Percentiles rank a stretch among this genome's conserved stretches.
These are phyloP conservation scores for Meganola albula DNA, from an alignment of 2,888 invertebrate species.

Conservation along the genomic window DNA sequence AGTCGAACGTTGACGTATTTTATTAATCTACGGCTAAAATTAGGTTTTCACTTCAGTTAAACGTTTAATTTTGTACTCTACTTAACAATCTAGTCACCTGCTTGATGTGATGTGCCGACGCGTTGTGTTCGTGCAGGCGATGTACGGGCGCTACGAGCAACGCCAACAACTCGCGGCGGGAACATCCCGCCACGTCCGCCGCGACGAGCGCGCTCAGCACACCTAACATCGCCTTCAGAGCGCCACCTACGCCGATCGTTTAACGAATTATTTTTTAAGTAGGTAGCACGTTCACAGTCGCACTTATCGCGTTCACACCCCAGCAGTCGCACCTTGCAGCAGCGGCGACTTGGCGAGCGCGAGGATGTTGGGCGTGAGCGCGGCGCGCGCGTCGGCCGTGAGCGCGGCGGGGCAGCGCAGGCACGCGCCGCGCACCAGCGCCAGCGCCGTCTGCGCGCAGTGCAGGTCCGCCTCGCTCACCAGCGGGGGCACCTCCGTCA, in stretches of 20 bases:
- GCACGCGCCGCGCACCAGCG: slow-evolving; percentile 89
- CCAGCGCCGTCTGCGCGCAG: slow-evolving; percentile 94
- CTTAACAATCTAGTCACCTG: slow-evolving; percentile 68
- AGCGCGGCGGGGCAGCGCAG: slow-evolving; percentile 87
- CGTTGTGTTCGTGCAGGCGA: slow-evolving; percentile 58
- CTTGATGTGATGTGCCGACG: slow-evolving; percentile 78
- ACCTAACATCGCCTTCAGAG: slow-evolving; percentile 92
- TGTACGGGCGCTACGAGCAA: slow-evolving; percentile 86
- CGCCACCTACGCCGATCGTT: slow-evolving; percentile 80
- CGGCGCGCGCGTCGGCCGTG: slow-evolving; percentile 82
- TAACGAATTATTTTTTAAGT: background rate
- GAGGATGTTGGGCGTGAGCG: slow-evolving; percentile 91
- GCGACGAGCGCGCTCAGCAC: slow-evolving; percentile 95
- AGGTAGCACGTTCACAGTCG: background rate
- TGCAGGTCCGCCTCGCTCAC: slow-evolving; percentile 97
- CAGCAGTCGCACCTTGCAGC: slow-evolving; percentile 83
- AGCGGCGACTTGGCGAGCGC: slow-evolving; percentile 93
- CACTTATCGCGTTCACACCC: background rate
- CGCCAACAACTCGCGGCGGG: slow-evolving; percentile 88
- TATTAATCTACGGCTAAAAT: too few relatives aligned
- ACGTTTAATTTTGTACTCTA: too few relatives aligned
- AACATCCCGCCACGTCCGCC: slow-evolving; percentile 87
- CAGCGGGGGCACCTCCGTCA: slow-evolving; percentile 92
- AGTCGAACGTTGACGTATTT: too few relatives aligned
- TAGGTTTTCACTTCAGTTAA: too few relatives aligned